Conservation (phyloP, 2,113 vertebrate species). For the Callochromis pleurospilus region DNA sequence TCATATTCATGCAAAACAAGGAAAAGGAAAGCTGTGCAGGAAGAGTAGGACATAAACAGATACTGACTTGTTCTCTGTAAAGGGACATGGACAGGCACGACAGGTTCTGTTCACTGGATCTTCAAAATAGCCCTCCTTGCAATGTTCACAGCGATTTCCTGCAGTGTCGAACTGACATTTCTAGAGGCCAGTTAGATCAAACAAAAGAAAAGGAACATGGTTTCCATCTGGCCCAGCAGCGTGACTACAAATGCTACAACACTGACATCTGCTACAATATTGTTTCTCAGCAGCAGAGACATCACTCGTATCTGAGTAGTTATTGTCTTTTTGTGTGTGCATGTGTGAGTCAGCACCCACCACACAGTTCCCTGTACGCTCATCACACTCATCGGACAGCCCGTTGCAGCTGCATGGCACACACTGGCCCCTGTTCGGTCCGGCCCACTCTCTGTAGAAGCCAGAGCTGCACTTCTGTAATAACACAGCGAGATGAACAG, state of each 20-base stretch:
- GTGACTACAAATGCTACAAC: not conserved
- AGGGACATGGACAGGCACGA: conserved; percentile 76
- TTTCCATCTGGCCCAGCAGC: not conserved
- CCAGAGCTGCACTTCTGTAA: conserved; percentile 76
- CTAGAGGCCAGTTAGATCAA: conserved; percentile 45
- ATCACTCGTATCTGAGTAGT: not conserved
- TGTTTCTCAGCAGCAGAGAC: not conserved
- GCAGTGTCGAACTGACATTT: conserved; percentile 77
- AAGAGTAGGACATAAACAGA: not conserved
- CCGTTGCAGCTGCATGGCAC: conserved; percentile 81
- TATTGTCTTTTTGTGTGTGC: not conserved
- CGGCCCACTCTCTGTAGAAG: conserved; percentile 72
- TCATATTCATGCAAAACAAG: not conserved
- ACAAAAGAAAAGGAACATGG: not conserved
- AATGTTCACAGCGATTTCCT: conserved; percentile 78
- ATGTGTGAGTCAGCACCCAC: conserved; percentile 60
- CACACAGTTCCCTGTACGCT: conserved; percentile 76
- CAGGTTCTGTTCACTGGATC: conserved; percentile 72
- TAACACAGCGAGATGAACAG: not conserved
- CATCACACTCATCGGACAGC: conserved; percentile 77
- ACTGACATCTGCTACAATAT: not conserved
- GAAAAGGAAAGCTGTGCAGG: not conserved
- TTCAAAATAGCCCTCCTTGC: conserved; percentile 79
- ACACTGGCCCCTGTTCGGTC: conserved; percentile 67
- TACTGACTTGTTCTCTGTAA: conserved; percentile 73